Evolutionary conservation across 2,888 invertebrate genomes (phyloP).

Genomic region (Tupiocoris notatus): DNA sequence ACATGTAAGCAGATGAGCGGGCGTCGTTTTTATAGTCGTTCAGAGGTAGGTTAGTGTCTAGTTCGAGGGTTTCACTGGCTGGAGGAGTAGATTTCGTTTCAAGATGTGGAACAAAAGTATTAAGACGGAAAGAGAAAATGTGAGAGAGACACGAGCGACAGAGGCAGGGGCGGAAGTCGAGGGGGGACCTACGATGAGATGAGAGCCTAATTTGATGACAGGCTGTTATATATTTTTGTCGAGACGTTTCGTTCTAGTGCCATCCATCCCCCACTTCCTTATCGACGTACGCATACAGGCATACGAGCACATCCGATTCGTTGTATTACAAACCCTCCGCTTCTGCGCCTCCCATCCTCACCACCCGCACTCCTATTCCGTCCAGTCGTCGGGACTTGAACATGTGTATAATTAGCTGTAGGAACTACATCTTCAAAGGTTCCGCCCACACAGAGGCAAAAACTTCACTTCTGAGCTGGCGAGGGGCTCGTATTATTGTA

Average conservation of each 20-base stretch:
- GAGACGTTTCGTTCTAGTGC: constrained; percentile 43
- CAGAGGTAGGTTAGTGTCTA: not conserved
- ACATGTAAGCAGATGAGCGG: not conserved
- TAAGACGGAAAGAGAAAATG: not conserved
- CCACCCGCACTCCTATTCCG: not conserved
- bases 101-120: not conserved
- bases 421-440: constrained; percentile 38
- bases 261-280: not conserved
- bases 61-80: not conserved
- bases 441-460: constrained; percentile 38
- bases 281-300: not conserved
- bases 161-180: constrained; percentile 28
- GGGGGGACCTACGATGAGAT: constrained; percentile 30
- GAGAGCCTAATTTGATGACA: constrained; percentile 47
- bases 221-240: constrained; percentile 42
- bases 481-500: constrained; percentile 14
- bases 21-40: not conserved
- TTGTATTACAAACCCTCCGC: not conserved
- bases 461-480: constrained; percentile 15
- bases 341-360: not conserved
- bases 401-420: constrained; percentile 41
- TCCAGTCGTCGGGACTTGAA: constrained; percentile 10
- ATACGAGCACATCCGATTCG: not conserved
- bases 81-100: not conserved
- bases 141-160: constrained; percentile 3